phyloP scores from a whole-genome alignment of 1,140 invertebrate species.

The Hycleus cichorii region DNA sequence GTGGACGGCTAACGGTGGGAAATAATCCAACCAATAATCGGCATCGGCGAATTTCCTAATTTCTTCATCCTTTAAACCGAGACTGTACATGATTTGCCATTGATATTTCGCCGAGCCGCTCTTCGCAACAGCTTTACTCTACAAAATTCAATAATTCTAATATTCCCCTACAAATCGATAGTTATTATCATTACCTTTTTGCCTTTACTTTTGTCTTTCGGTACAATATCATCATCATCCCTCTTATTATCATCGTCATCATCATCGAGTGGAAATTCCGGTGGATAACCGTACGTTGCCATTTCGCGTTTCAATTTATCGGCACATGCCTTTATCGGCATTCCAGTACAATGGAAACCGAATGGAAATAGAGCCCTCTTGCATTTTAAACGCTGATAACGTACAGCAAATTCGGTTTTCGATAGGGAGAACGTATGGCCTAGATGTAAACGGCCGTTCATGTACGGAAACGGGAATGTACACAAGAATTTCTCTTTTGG shows the following conservation, averaged over 20 bases:
- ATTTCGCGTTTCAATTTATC: slow-evolving; percentile 96
- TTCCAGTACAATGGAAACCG: slow-evolving; percentile 97
- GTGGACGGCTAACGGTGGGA: slow-evolving; percentile 80
- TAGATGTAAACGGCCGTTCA: slow-evolving; percentile 97
- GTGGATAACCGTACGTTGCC: slow-evolving; percentile 86
- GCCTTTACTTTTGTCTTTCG: slow-evolving; percentile 94
- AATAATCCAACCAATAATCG: slow-evolving; percentile 91
- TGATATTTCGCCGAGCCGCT: slow-evolving; percentile 84
- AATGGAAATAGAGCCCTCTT: slow-evolving; percentile 94
- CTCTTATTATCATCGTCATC: slow-evolving; percentile 44
- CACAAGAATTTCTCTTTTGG: slow-evolving; percentile 80
- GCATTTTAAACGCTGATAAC: slow-evolving; percentile 83
- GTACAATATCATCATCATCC: slow-evolving; percentile 52
- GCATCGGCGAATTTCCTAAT: slow-evolving; percentile 90
- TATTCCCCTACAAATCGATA: too few relatives aligned
- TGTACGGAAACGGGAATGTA: slow-evolving; percentile 98
- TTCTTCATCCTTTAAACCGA: slow-evolving; percentile 85
- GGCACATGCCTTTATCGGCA: slow-evolving; percentile 95
- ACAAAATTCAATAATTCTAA: not conserved
- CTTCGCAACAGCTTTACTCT: slow-evolving; percentile 96
- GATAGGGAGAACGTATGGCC: slow-evolving; percentile 97
- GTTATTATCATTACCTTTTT: slow-evolving; percentile 66
- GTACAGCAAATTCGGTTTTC: slow-evolving; percentile 94
- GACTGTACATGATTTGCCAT: slow-evolving; percentile 97
- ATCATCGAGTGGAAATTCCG: slow-evolving; percentile 71